Base-by-base conservation (phyloP, 2,888 invertebrate genomes). In the Lottia scabra region DNA sequence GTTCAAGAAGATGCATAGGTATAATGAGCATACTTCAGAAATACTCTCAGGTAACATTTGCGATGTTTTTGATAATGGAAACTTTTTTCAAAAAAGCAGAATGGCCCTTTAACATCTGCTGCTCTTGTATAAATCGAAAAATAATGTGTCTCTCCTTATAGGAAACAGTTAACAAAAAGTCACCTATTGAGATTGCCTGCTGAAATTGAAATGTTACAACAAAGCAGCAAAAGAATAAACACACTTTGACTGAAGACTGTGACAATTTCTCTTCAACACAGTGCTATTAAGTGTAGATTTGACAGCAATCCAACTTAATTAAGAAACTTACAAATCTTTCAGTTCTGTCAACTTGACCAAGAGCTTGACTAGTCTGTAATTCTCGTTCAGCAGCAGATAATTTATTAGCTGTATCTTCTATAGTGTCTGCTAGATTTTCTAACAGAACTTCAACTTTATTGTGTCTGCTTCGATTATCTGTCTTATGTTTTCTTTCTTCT, bases 351-450 rank as follows among this genome's bases (percentile, higher is more conserved):
- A 83, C 94, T 15, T 81, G 92, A 95, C 95, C 83, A 95, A 92
- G 85, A 96, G 93, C 90, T 93, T 92, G 87, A 94, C 94, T 91
- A 96, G 96, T 70, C 95, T 95, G 86, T 94, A 97, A 96, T 65
- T 94, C 93, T 85, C 95, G 94, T 90, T 97, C 97, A 19, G 95
- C 95, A 87, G 95, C 93, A 84, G 95, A 94, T 85, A 97, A 92
- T 89, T 95, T 95, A 73, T 94, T 93, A 73, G 95, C 95, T 80
- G 97, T 92, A 88, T 96, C 94, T 56, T 80, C 80, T n/a, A 88
- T 74, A 2, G 84, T 81, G 67, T 81, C 82, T 16, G 81, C 84
- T 26, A 87, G 78, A 72, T 84, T 81, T 74, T 83, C 82, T 68
- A 87, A 73, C 46, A 84, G 75, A 23, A 77, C 80, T 63, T 85